Percentiles rank a stretch among this genome's conserved stretches.
Evolutionary conservation across 2,888 invertebrate species (phyloP).

Genomic region (Polyommatus icarus): DNA sequence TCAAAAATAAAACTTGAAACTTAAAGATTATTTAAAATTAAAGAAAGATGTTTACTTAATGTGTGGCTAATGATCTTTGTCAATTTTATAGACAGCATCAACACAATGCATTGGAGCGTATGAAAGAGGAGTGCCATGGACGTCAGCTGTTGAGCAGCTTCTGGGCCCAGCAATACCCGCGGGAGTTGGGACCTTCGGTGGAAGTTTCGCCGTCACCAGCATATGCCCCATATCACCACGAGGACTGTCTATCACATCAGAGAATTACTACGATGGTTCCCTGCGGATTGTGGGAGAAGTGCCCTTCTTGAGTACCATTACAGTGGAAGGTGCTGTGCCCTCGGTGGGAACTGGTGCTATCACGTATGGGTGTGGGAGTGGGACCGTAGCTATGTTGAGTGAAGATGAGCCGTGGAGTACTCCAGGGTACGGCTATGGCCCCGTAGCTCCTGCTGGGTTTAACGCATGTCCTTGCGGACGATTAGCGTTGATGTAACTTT

Average conservation of each 20-base stretch:
- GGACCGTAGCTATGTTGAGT: slow-evolving; percentile 44
- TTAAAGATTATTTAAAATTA: too few relatives aligned
- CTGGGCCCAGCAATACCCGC: background rate
- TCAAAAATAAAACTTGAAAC: background rate
- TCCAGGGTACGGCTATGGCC: background rate
- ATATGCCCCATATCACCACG: slow-evolving; percentile 50
- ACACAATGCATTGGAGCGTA: background rate
- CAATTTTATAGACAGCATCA: background rate
- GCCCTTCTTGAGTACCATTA: slow-evolving; percentile 44
- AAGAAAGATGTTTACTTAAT: too few relatives aligned
- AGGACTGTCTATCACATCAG: slow-evolving; percentile 50
- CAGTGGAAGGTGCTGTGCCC: slow-evolving; percentile 48
- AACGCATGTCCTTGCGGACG: background rate
- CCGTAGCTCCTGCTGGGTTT: background rate
- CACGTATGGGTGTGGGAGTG: slow-evolving; percentile 46
- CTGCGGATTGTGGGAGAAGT: slow-evolving; percentile 40
- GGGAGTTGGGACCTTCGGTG: slow-evolving; percentile 34
- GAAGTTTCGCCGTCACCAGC: slow-evolving; percentile 43
- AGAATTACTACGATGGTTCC: slow-evolving; percentile 49
- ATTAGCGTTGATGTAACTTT: background rate
- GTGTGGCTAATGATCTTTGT: background rate
- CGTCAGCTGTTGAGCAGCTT: background rate
- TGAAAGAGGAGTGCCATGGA: background rate
- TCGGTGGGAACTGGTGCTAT: slow-evolving; percentile 46
- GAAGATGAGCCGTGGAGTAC: slow-evolving; percentile 8